Evolutionary conservation across 2,888 invertebrate species (phyloP).

Genomic region (Aquatica leii): DNA sequence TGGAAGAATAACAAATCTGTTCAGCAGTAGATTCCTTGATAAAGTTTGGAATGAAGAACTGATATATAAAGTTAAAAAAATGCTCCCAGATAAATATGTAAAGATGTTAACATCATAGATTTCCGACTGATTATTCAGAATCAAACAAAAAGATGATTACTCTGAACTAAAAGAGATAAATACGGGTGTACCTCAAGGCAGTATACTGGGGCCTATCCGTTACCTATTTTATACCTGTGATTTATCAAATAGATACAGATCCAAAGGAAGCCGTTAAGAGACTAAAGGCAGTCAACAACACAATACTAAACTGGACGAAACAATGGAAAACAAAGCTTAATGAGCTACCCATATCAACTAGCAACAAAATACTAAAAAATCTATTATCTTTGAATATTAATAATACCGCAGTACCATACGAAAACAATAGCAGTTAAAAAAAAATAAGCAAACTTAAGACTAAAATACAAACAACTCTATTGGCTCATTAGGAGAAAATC

Average conservation of each 20-base stretch:
- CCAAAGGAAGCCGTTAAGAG: not conserved
- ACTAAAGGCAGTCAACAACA: not conserved
- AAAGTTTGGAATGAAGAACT: conserved; percentile 8
- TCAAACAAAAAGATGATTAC: conserved; percentile 23
- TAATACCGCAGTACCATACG: conserved; percentile 1
- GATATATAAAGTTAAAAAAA: not conserved
- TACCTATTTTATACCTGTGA: conserved; percentile 14
- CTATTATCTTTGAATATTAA: conserved; percentile 8
- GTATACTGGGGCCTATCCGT: conserved; percentile 19
- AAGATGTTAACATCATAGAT: conserved; percentile 18
- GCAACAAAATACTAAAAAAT: conserved; percentile 3
- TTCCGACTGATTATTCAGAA: conserved; percentile 21
- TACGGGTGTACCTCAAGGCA: conserved; percentile 26
- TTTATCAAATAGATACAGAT: not conserved
- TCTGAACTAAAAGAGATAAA: conserved; percentile 25
- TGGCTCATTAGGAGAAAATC: no score
- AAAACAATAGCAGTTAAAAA: not conserved
- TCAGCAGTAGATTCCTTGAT: conserved; percentile 9
- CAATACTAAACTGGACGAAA: not conserved
- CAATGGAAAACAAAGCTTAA: conserved; percentile 5
- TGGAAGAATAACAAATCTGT: conserved; percentile 8
- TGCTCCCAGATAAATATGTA: conserved; percentile 24
- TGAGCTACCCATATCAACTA: not conserved
- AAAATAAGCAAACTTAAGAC: not conserved
- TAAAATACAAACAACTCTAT: conserved; percentile 5